phyloP scores from a whole-genome alignment of 2,797 vertebrate species.

The Neostethus bicornis region DNA sequence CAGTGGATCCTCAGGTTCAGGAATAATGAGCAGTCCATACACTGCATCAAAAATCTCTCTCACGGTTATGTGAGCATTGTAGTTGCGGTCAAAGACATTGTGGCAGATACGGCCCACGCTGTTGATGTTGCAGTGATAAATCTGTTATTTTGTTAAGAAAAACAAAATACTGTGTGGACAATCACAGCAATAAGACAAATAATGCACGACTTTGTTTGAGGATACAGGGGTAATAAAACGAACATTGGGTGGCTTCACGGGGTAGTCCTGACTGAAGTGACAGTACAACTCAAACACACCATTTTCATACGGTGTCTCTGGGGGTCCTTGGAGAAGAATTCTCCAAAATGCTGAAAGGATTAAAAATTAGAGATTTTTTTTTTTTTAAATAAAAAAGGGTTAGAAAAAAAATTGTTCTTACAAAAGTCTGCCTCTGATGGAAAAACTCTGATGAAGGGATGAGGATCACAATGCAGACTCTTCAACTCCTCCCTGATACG shows the following conservation, averaged over 20 bases:
- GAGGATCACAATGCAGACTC: slow-evolving; percentile 70
- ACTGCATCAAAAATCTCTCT: slow-evolving; percentile 70
- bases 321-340: slow-evolving; percentile 70
- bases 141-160: slow-evolving; percentile 54
- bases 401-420: slow-evolving; percentile 11
- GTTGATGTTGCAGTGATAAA: slow-evolving; percentile 77
- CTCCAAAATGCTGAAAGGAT: slow-evolving; percentile 64
- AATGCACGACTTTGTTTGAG: slow-evolving; percentile 28
- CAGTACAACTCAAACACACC: slow-evolving; percentile 74
- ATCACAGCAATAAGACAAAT: neutral
- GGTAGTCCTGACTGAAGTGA: slow-evolving; percentile 69
- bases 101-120: slow-evolving; percentile 74
- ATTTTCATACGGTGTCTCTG: slow-evolving; percentile 65
- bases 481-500: slow-evolving; percentile 70
- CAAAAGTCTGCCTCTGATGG: slow-evolving; percentile 67
- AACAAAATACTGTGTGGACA: neutral
- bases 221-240: slow-evolving; percentile 72
- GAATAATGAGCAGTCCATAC: slow-evolving; percentile 72
- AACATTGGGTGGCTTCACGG: slow-evolving; percentile 67
- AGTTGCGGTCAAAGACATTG: slow-evolving; percentile 73
- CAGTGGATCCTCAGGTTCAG: slow-evolving; percentile 71
- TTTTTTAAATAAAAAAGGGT: neutral
- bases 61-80: slow-evolving; percentile 70
- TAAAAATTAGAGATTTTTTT: too few relatives aligned
- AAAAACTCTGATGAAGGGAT: slow-evolving; percentile 67